Evolutionary conservation across 2,797 vertebrate species (phyloP), one percentile per base, ranked within the genome.

Genomic region (Arctocebus calabarensis): DNA sequence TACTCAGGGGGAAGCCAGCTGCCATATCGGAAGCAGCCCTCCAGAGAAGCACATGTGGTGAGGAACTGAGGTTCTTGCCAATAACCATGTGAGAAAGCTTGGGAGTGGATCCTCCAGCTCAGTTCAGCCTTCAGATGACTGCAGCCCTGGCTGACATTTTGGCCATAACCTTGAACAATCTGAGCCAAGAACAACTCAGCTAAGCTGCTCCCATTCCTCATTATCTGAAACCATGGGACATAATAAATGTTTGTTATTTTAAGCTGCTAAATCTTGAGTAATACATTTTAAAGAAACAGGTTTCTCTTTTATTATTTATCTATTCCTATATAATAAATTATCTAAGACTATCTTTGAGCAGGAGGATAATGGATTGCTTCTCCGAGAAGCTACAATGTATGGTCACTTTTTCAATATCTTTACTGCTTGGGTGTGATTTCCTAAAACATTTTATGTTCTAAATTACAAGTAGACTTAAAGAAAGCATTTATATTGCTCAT

Each of bases 401-500:
- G 32, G 27, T 43, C 37, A 12, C 73, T 84, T 90, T 68, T 52
- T 61, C 7, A 84, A 87, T 66, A 78, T 91, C 45, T 82, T n/a
- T 83, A 40, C 84, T 84, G 55, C 34, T 84, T 59, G 77, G 62
- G 40, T 14, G 62, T 77, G 22, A 19, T 70, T 43, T 61, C 27
- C 75, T 59, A 48, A 66, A 79, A 45, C 52, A 66, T 43, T 75
- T 95, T 22, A 52, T 74, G 70, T 48, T 55, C 29, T 61, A 84
- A 90, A 62, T 82, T 84, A 64, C 0, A 32, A 27, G 6, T 70
- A 70, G 19, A 87, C 43, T 82, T 66, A 48, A 87, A 68, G 23
- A n/a, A n/a, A n/a, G n/a, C 22, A 57, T 95, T 77, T 90, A 55
- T 81, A 93, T 52, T 78, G 29, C 29, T 78, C 23, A 83, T 68